Percentiles rank a stretch among this genome's conserved stretches.
phyloP scores from a whole-genome alignment of 2,113 vertebrate species.

The Ictalurus furcatus region DNA sequence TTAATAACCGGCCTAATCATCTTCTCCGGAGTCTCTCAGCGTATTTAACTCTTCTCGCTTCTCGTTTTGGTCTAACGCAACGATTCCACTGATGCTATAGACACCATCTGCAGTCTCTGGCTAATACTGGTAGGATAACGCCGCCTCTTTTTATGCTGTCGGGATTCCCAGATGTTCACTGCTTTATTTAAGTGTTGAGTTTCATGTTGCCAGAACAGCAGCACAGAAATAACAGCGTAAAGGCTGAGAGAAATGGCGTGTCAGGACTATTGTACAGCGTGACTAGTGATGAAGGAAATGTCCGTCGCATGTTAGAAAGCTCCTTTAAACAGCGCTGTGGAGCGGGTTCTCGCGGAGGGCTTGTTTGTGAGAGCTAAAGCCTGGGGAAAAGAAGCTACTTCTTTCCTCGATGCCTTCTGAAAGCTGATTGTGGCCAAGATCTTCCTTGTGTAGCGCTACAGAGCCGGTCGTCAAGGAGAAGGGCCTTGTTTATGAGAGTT shows the following conservation, averaged over 20 bases:
- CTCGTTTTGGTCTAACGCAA: neutral
- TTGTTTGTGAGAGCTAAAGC: neutral
- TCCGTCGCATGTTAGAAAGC: neutral
- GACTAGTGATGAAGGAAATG: neutral
- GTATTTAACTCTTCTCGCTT: neutral
- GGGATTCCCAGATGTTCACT: neutral
- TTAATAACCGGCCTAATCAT: neutral
- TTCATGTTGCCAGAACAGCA: neutral
- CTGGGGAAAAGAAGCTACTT: neutral
- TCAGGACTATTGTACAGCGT: neutral
- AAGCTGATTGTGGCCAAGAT: neutral
- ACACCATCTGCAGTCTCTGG: neutral
- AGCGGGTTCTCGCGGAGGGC: neutral
- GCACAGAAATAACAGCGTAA: too few species aligned
- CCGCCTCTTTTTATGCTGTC: neutral
- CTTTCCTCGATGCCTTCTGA: neutral
- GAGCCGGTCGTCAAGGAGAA: neutral
- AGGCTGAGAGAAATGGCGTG: neutral
- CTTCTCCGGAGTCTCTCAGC: neutral
- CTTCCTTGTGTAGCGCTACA: neutral
- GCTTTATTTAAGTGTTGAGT: neutral
- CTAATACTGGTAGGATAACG: neutral
- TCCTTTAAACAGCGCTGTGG: neutral
- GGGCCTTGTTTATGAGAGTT: constrained; percentile 13
- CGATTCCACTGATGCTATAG: neutral